Conservation (phyloP, 2,888 invertebrate genomes). For the Nomada flava region DNA sequence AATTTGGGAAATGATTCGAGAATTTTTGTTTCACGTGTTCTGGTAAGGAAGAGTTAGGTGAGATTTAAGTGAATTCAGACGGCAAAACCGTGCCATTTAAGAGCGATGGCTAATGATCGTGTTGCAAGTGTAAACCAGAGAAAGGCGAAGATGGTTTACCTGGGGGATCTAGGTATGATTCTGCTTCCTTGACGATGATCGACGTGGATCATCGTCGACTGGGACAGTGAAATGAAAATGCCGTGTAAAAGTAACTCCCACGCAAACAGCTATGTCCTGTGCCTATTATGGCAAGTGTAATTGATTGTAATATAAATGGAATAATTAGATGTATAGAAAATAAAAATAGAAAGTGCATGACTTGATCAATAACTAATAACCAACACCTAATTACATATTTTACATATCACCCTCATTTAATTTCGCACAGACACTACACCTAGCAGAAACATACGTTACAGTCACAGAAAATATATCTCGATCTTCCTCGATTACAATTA, state of each 20-base stretch:
- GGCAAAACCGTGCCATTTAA: slow-evolving; percentile 43
- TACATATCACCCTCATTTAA: too few species aligned
- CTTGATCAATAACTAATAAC: too few species aligned
- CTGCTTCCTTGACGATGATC: slow-evolving; percentile 67
- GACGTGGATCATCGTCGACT: slow-evolving; percentile 53
- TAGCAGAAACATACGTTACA: too few species aligned
- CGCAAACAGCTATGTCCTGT: too few species aligned
- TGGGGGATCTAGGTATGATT: slow-evolving; percentile 17
- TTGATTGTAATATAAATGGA: too few species aligned
- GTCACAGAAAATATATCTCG: too few species aligned
- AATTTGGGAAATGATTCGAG: neutral
- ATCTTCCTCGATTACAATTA: neutral
- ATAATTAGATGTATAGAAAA: too few species aligned
- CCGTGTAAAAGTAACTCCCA: neutral
- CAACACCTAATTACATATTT: too few species aligned
- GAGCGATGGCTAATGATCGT: slow-evolving; percentile 53
- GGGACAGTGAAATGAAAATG: slow-evolving; percentile 47
- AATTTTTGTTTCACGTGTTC: neutral
- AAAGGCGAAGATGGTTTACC: slow-evolving; percentile 59
- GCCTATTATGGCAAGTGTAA: too few species aligned
- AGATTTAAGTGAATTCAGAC: slow-evolving; percentile 28
- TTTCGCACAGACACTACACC: too few species aligned
- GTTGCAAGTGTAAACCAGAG: slow-evolving; percentile 53
- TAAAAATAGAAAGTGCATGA: too few species aligned
- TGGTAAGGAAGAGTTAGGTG: neutral